Conservation (phyloP, 2,113 vertebrate genomes). For the Plecotus auritus region DNA sequence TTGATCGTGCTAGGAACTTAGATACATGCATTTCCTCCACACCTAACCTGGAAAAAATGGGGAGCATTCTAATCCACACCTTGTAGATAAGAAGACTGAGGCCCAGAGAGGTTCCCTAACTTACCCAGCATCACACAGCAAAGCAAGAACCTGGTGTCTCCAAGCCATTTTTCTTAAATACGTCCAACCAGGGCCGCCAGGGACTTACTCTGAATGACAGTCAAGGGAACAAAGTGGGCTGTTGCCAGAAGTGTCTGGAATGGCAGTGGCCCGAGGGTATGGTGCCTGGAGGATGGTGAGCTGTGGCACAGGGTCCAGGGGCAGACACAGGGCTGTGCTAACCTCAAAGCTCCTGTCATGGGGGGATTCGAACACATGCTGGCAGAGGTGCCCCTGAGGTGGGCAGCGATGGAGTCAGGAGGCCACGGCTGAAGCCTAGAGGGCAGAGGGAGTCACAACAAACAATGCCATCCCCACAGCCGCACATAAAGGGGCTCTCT, state of each 20-base stretch:
- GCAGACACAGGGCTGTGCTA: not conserved
- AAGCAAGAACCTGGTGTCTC: not conserved
- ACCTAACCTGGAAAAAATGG: not conserved
- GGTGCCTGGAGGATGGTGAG: accelerated
- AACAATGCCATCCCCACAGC: accelerated
- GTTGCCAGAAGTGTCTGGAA: accelerated
- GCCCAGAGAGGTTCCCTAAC: not conserved
- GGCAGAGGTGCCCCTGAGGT: not conserved
- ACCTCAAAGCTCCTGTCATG: accelerated
- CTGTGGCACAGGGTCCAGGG: not conserved
- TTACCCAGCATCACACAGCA: not conserved
- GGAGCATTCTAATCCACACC: not conserved
- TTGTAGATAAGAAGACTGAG: not conserved
- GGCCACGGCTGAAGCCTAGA: not conserved
- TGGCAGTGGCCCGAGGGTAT: not conserved
- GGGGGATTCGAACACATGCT: too few species aligned
- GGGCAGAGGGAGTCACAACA: accelerated
- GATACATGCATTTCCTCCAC: not conserved
- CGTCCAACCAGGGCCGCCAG: not conserved
- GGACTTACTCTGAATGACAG: not conserved
- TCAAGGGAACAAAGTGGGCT: too few species aligned
- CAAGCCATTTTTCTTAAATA: not conserved
- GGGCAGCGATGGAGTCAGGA: not conserved
- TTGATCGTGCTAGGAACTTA: not conserved
- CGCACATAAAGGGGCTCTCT: accelerated